Evolutionary conservation across 1,140 invertebrate species (phyloP), one percentile per base, ranked within the genome.

Genomic region (Neocloeon triangulifer): DNA sequence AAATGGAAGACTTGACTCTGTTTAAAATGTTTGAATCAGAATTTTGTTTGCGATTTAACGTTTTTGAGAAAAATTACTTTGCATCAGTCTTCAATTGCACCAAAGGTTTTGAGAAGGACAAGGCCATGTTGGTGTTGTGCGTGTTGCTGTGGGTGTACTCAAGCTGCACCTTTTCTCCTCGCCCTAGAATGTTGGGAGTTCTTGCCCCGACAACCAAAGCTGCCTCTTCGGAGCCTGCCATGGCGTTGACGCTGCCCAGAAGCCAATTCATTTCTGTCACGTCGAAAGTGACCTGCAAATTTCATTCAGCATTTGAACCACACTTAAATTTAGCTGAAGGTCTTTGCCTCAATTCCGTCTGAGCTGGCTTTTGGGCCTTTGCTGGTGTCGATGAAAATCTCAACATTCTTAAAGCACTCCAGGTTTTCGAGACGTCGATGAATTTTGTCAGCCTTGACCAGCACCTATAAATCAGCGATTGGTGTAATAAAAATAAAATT

Each of bases 161-260:
- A 6, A 66, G 54, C 41, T 66, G 64, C 5, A 85, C 38, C 18
- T 61, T 56, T 59, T 91, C 84, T 4, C 75, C 85, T 42, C 81
- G 53, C 2, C 84, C 85, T 41, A 72, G 58, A 20, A 84, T 49
- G 57, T 89, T 92, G 0, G 81, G 80, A 32, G 74, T 53, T 42
- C 61, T 61, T 8, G 71, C 48, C 20, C 70, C 67, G 13, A 82
- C 52, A 8, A 73, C 58, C 19, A 89, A 41, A 17, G 75, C 73
- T 6, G 75, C 80, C 49, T 86, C 80, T 51, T 88, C 88, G 40
- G 81, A 78, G 17, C 77, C 79, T 33, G 86, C 68, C 36, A 72
- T 62, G 1, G 80, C 84, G 39, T 69, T 78, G 21, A 86, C 59
- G n/a, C 73, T 73, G 8, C 81, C 82, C 25, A 66, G 64, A 17